phyloP scores from a whole-genome alignment of 2,888 invertebrate species.

The Schizaphis graminum region DNA sequence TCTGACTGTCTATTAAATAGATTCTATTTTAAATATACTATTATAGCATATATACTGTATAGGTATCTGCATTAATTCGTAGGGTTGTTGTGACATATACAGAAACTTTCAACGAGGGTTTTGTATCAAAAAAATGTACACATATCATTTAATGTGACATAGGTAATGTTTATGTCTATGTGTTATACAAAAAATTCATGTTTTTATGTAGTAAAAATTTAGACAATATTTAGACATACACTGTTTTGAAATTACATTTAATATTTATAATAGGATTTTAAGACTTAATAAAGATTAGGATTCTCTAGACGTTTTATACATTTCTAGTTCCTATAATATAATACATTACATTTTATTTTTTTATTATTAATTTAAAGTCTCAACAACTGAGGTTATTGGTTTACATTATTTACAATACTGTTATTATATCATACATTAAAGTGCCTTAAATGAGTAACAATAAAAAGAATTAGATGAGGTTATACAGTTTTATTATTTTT shows the following conservation, averaged over 20 bases:
- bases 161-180: not conserved
- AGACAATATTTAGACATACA: no score
- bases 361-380: no score
- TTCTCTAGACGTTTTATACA: no score
- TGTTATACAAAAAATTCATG: not conserved
- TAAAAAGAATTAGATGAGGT: no score
- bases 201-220: not conserved
- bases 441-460: fast-evolving
- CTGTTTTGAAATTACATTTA: not conserved
- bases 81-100: not conserved
- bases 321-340: not conserved
- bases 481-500: no score
- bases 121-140: not conserved
- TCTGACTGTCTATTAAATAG: no score
- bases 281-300: not conserved
- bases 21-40: no score
- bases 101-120: not conserved
- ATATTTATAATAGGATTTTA: not conserved
- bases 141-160: not conserved
- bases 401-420: no score
- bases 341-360: no score
- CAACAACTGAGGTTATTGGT: no score
- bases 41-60: not conserved
- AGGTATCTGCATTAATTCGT: not conserved
- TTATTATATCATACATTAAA: no score